Percentiles rank a stretch among this genome's conserved stretches.
phyloP scores from a whole-genome alignment of 2,888 invertebrate species.

The Pherbina coryleti region DNA sequence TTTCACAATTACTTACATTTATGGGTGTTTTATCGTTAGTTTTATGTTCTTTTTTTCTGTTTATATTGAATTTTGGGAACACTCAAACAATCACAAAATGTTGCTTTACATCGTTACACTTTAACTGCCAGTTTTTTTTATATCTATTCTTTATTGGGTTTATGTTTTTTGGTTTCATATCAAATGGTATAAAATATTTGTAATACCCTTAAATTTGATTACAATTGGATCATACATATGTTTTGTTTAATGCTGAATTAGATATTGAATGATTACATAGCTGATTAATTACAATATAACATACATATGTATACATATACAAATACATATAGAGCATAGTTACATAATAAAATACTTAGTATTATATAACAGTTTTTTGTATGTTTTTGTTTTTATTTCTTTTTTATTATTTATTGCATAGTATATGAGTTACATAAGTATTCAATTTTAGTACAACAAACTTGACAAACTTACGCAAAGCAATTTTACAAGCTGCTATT shows the following conservation, averaged over 20 bases:
- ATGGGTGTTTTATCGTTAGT: slow-evolving; percentile 6
- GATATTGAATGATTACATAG: too few species aligned
- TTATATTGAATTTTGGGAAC: neutral
- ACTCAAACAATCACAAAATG: slow-evolving; percentile 11
- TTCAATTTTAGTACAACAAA: too few species aligned
- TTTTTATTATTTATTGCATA: neutral
- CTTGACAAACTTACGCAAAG: too few species aligned
- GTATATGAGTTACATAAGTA: neutral
- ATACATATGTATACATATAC: slow-evolving; percentile 21
- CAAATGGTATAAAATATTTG: slow-evolving; percentile 32
- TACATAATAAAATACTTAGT: too few species aligned
- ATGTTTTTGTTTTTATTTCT: neutral
- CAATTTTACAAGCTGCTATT: neutral
- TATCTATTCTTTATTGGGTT: neutral
- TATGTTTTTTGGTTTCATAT: slow-evolving; percentile 1
- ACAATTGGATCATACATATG: neutral
- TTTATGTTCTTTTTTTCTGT: slow-evolving; percentile 9
- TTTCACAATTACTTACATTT: slow-evolving; percentile 37
- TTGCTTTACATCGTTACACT: neutral
- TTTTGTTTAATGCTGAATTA: too few species aligned
- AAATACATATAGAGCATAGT: slow-evolving; percentile 10
- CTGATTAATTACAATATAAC: neutral
- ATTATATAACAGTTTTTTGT: too few species aligned
- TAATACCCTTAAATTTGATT: slow-evolving; percentile 11
- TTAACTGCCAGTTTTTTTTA: neutral